phyloP scores from a whole-genome alignment of 1,140 invertebrate genomes.

The Steinernema feltiae region DNA sequence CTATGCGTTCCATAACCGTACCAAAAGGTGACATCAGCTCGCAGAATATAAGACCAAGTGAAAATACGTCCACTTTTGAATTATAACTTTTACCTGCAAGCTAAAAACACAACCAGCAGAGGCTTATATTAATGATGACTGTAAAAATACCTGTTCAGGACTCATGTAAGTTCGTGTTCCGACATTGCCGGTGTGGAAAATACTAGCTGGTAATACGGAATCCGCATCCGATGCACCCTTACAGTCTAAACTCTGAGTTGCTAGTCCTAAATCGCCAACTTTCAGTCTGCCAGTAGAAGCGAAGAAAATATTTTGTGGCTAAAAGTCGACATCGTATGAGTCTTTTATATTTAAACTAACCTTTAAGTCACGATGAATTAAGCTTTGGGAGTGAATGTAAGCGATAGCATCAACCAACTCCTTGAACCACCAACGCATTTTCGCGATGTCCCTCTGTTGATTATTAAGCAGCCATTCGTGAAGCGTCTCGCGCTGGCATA shows the following conservation, averaged over 20 bases:
- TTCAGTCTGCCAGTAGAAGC: conserved; percentile 77
- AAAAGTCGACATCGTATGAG: conserved; percentile 49
- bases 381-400: conserved; percentile 80
- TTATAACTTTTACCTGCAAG: conserved; percentile 71
- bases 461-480: conserved; percentile 73
- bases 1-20: conserved; percentile 79
- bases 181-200: conserved; percentile 67
- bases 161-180: conserved; percentile 95
- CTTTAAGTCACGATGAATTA: conserved; percentile 91
- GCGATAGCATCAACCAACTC: conserved; percentile 89
- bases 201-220: conserved; percentile 29
- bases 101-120: conserved; percentile 4
- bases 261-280: conserved; percentile 92
- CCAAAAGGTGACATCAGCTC: conserved; percentile 80
- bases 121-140: neutral
- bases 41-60: conserved; percentile 84
- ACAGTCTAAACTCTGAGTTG: conserved; percentile 65
- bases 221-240: neutral
- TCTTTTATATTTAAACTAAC: conserved; percentile 60
- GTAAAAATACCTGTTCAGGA: conserved; percentile 72
- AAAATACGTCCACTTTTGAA: conserved; percentile 93
- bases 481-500: conserved; percentile 79
- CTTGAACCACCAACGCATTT: conserved; percentile 65
- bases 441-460: conserved; percentile 9
- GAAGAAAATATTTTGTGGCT: conserved; percentile 93